A percentile compares a stretch with the other conserved stretches of the same genome.
phyloP scores from a whole-genome alignment of 2,113 vertebrate genomes.

The Plecturocebus donacophilus region DNA sequence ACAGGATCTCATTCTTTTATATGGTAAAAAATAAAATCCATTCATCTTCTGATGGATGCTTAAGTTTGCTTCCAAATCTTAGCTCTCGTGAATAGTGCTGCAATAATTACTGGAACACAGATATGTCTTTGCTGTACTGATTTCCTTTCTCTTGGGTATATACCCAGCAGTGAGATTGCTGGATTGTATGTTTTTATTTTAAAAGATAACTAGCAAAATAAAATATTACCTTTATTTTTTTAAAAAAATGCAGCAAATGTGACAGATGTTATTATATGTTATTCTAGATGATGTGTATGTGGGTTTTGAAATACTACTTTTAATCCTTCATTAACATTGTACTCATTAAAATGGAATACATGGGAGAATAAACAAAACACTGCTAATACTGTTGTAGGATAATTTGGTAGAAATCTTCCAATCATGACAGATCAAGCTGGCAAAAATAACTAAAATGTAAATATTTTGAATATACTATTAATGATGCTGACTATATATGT shows the following conservation, averaged over 20 bases:
- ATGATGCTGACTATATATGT: neutral
- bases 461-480: neutral
- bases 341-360: conserved; percentile 4
- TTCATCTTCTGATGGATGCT: no score
- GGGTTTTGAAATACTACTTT: neutral
- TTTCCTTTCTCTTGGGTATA: no score
- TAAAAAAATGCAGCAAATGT: neutral
- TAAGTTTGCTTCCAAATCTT: no score
- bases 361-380: neutral
- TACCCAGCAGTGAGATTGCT: no score
- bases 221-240: neutral
- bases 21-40: no score
- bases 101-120: no score
- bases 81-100: no score
- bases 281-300: neutral
- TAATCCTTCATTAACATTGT: neutral
- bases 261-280: neutral
- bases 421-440: neutral
- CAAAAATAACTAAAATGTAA: neutral
- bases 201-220: neutral
- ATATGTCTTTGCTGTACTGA: no score
- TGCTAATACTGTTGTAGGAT: neutral
- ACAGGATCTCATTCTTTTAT: no score
- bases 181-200: neutral
- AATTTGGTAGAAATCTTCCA: neutral